Base-by-base conservation (phyloP, 2,113 vertebrate species). In the Pycnonotus jocosus region DNA sequence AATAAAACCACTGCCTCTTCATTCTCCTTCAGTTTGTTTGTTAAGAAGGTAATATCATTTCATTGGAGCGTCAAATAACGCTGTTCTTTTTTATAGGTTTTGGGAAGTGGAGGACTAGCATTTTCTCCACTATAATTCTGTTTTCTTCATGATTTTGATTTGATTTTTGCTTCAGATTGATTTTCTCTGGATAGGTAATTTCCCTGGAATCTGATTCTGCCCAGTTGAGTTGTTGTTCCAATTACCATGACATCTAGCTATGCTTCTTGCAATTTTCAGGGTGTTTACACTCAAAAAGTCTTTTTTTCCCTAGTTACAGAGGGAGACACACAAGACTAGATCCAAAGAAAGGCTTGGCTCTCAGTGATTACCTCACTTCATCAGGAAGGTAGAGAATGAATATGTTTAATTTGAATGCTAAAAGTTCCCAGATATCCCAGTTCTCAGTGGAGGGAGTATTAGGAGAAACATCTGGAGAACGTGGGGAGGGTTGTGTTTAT, bases 141-240 rank as follows among this genome's bases (percentile, higher is more conserved):
- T 83, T 90, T 93, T 92, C 37, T 68, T 86, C 60, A 37, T 81
- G 16, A 38, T 62, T 94, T 88, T 92, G 38, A 83, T 88, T 79
- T 81, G 42, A 38, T 70, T 95, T 95, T 83, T 71, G 16, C 35
- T 88, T 72, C 24, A 74, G 50, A 70, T 64, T 86, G 62, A 66
- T 95, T 93, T 94, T 94, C 5, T 57, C 53, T 71, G 65, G 53
- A 23, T 72, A 54, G 45, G 16, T 58, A 47, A 65, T 91, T 82
- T 94, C 12, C 45, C 54, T 69, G 54, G 45, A 79, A 79, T 69
- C 37, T 90, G 28, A 65, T 88, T 92, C 62, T 62, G 38, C 74
- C 58, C 62, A 74, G 0, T 10, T 65, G 79, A 92, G 35, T 57
- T 42, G 80, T 69, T 2, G 3, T 7, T 65, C 15, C 53, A 53